A percentile compares a stretch with the other conserved stretches of the same genome.
Evolutionary conservation across 2,888 invertebrate species (phyloP).

Genomic region (Zeuzera pyrina): DNA sequence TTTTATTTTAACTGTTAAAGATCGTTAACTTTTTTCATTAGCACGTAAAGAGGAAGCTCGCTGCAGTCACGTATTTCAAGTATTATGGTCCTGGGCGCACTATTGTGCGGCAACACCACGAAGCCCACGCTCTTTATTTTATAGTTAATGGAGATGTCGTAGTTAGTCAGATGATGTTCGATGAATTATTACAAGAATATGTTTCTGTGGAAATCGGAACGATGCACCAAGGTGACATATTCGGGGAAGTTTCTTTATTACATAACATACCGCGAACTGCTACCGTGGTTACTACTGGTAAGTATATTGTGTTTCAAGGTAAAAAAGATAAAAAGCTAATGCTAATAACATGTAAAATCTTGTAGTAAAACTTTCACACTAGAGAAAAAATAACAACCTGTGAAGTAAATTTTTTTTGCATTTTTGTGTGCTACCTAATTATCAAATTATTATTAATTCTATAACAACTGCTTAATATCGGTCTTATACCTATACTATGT

Average conservation of each 20-base stretch:
- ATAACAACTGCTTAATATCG: too few species aligned
- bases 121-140: slow-evolving; percentile 76
- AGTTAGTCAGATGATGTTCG: slow-evolving; percentile 63
- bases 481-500: slow-evolving; percentile 8
- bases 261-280: slow-evolving; percentile 75
- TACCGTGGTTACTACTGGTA: slow-evolving; percentile 72
- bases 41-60: slow-evolving; percentile 74
- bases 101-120: slow-evolving; percentile 75
- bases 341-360: too few species aligned
- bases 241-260: slow-evolving; percentile 78
- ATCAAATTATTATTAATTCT: too few species aligned
- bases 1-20: neutral
- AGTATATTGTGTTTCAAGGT: too few species aligned
- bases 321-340: too few species aligned
- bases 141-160: slow-evolving; percentile 72
- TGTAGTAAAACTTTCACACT: too few species aligned
- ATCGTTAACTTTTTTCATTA: slow-evolving; percentile 31
- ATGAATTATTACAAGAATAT: slow-evolving; percentile 58
- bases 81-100: slow-evolving; percentile 72
- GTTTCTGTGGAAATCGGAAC: slow-evolving; percentile 60
- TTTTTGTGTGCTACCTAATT: too few species aligned
- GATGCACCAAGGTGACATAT: slow-evolving; percentile 74
- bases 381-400: too few species aligned
- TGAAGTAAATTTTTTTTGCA: too few species aligned
- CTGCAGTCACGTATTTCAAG: slow-evolving; percentile 74